These are phyloP conservation scores for Peromyscus maniculatus DNA, from an alignment of 2,113 vertebrate species.

Conservation along the genomic window DNA sequence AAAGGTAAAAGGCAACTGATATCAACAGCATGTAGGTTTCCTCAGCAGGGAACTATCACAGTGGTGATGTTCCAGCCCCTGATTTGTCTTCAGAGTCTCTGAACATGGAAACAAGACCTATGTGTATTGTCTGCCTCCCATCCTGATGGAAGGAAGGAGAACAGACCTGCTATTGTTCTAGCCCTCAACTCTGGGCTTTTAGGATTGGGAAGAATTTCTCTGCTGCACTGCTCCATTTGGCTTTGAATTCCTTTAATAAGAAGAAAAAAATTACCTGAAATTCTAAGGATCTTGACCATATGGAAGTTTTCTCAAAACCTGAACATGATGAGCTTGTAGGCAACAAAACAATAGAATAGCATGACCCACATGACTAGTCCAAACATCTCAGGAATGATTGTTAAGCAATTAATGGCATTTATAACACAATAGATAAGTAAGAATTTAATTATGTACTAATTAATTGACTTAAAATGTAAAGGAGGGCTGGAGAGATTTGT, in stretches of 20 bases:
- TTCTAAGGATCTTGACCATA: not conserved
- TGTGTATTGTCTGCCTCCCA: not conserved
- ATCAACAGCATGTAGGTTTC: constrained; percentile 10
- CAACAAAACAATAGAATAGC: not conserved
- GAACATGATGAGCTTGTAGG: not conserved
- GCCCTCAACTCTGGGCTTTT: constrained; percentile 21
- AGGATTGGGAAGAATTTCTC: not conserved
- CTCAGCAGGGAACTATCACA: not conserved
- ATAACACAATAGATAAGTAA: not conserved
- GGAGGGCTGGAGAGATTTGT: not conserved
- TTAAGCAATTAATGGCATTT: not conserved
- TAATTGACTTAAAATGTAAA: not conserved
- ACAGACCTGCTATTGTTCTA: constrained; percentile 5
- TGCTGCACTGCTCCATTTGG: not conserved
- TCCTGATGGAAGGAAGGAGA: constrained; percentile 48
- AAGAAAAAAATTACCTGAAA: not conserved
- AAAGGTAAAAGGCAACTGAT: constrained; percentile 27
- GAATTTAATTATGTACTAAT: not conserved
- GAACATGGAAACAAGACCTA: constrained; percentile 39
- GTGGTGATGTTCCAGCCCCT: not conserved
- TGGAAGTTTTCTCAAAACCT: not conserved
- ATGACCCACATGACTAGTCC: not conserved
- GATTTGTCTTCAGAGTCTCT: not conserved
- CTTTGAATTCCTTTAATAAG: constrained; percentile 6
- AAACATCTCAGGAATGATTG: not conserved